Conservation (phyloP, 2,797 vertebrate species). For the Mico argentatus region DNA sequence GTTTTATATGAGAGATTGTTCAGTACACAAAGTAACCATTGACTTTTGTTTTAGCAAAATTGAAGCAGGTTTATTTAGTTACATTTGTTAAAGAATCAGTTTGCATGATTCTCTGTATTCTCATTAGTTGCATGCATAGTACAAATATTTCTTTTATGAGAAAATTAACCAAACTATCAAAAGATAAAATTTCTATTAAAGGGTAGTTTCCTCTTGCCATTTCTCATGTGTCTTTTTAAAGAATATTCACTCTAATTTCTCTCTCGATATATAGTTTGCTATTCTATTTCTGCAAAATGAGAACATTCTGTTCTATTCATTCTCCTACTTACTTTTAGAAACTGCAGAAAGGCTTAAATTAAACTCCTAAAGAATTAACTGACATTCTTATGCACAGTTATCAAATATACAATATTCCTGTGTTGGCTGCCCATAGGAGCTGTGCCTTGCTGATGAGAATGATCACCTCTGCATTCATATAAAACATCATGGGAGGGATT, state of each 20-base stretch:
- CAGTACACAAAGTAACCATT: background rate
- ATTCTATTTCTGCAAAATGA: constrained; percentile 75
- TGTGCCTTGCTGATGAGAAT: background rate
- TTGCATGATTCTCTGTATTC: constrained; percentile 27
- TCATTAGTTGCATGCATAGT: background rate
- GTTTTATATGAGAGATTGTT: background rate
- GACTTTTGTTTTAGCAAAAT: constrained; percentile 23
- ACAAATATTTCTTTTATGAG: constrained; percentile 46
- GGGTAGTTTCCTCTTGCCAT: constrained; percentile 45
- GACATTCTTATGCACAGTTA: constrained; percentile 58
- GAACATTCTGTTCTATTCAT: constrained; percentile 65
- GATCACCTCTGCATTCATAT: constrained; percentile 49
- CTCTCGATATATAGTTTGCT: constrained; percentile 66
- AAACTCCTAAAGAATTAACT: constrained; percentile 67
- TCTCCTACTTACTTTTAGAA: constrained; percentile 71
- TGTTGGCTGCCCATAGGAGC: constrained; percentile 24
- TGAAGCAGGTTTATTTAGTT: background rate
- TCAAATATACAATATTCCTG: constrained; percentile 52
- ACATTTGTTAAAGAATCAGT: background rate
- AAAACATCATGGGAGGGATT: background rate
- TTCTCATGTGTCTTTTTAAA: constrained; percentile 65
- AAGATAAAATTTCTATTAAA: constrained; percentile 56
- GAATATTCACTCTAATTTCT: constrained; percentile 61
- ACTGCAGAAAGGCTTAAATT: constrained; percentile 64
- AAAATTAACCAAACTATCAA: constrained; percentile 51